Conservation (phyloP, 2,113 vertebrate genomes). For the cat (Felis catus) region F.catus_Fca126_mat1.0 CM031416.1:116246001-116246500, state of each 20-base stretch:
- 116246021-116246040: constrained; percentile 10
- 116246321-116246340: constrained; percentile 77
- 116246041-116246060: constrained; percentile 58
- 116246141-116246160: constrained; percentile 77
- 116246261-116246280: constrained; percentile 82
- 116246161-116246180: constrained; percentile 72
- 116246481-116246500: constrained; percentile 72
- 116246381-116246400: constrained; percentile 85
- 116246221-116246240: constrained; percentile 71
- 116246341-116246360: constrained; percentile 84
- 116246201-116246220: constrained; percentile 76
- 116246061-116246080: constrained; percentile 24
- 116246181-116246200: constrained; percentile 79
- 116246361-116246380: constrained; percentile 88
- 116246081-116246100: constrained; percentile 66
- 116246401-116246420: constrained; percentile 80
- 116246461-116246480: constrained; percentile 78
- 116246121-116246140: constrained; percentile 78
- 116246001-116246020: neutral
- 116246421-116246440: constrained; percentile 84
- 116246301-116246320: constrained; percentile 66
- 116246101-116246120: constrained; percentile 63
- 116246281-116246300: constrained; percentile 79
- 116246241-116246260: constrained; percentile 80
- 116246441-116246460: constrained; percentile 68